Evolutionary conservation across 2,113 vertebrate species (phyloP).

Genomic region (Gorsachius goisagi): DNA sequence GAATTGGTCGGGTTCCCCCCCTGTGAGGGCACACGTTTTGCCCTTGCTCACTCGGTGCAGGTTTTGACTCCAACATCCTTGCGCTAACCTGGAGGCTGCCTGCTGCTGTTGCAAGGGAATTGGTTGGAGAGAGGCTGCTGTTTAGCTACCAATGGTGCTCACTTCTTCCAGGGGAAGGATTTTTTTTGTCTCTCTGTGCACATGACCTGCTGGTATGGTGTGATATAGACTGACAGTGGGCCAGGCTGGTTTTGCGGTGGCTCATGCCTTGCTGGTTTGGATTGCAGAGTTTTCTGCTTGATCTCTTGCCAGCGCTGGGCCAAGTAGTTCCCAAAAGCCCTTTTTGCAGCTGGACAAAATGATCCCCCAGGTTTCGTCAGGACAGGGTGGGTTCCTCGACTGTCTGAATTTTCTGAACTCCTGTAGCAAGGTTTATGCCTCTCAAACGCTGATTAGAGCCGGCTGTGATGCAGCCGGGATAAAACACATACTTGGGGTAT

Average conservation of each 20-base stretch:
- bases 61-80: fast-evolving
- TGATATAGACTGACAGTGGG: fast-evolving
- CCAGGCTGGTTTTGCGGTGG: background rate
- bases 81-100: background rate
- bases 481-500: background rate
- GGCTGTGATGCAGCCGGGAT: background rate
- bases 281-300: background rate
- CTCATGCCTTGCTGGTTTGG: background rate
- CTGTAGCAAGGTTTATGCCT: background rate
- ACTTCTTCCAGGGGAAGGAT: background rate
- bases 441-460: background rate
- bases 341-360: background rate
- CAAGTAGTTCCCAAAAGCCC: background rate
- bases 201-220: background rate
- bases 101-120: background rate
- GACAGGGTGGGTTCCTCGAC: background rate
- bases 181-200: background rate
- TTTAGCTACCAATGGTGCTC: background rate
- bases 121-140: background rate
- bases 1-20: background rate
- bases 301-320: background rate
- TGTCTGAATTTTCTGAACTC: background rate
- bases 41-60: no score
- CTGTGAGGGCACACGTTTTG: background rate
- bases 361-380: background rate